These are phyloP conservation scores for Prinia subflava DNA, from an alignment of 2,113 vertebrate genomes.

Conservation along the genomic window DNA sequence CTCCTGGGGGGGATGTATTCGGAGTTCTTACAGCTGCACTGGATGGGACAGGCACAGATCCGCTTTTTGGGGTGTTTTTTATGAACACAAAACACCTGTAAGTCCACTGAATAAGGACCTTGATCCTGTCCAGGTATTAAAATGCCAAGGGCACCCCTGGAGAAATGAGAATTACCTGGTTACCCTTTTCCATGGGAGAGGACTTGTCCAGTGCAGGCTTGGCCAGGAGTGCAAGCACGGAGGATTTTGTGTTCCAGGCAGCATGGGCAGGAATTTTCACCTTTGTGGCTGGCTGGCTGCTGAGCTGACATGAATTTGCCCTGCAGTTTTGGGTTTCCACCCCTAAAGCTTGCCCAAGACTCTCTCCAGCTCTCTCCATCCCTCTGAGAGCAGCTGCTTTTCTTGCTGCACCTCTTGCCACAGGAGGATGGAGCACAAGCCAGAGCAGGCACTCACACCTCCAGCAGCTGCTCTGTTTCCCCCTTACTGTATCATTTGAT, in stretches of 20 bases:
- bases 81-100: not conserved
- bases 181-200: not conserved
- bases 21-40: not conserved
- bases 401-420: not conserved
- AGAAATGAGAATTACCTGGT: not conserved
- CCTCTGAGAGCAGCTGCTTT: not conserved
- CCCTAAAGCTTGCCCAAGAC: not conserved
- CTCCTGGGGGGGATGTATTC: not conserved
- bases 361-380: not conserved
- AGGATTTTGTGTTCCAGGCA: not conserved
- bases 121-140: not conserved
- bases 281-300: not conserved
- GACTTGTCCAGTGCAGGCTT: fast-evolving
- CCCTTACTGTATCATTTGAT: not conserved
- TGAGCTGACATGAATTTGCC: not conserved
- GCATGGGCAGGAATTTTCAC: fast-evolving
- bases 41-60: fast-evolving
- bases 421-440: not conserved
- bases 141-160: not conserved
- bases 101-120: not conserved
- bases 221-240: not conserved
- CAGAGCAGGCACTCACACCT: not conserved
- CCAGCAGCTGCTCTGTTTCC: not conserved
- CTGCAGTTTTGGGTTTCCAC: not conserved
- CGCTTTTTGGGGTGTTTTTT: not conserved